Evolutionary conservation across 1,140 invertebrate species (phyloP).

Genomic region (Arctopsyche grandis): DNA sequence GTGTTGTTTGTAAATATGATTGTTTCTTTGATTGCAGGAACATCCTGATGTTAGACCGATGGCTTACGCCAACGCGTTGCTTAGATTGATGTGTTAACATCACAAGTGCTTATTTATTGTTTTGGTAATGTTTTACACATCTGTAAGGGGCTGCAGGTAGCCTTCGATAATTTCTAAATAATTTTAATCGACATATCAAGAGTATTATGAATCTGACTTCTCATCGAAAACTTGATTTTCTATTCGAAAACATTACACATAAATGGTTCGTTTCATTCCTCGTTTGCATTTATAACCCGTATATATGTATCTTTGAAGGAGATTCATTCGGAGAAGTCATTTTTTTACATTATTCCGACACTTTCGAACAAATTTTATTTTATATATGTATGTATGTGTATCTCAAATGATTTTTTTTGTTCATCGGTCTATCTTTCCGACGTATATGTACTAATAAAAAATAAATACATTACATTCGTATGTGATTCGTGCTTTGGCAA

Average conservation of each 20-base stretch:
- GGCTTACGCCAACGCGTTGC: constrained; percentile 80
- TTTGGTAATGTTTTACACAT: background rate
- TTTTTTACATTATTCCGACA: background rate
- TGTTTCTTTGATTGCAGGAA: constrained; percentile 77
- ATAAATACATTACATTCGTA: background rate
- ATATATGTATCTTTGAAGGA: background rate
- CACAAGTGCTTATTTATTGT: constrained; percentile 3
- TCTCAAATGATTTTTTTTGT: too few species aligned
- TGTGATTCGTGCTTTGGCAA: constrained; percentile 11
- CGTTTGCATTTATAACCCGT: background rate
- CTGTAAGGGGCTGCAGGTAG: background rate
- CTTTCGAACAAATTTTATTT: background rate
- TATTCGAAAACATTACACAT: background rate
- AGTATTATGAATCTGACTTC: constrained; percentile 1
- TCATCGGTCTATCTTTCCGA: too few species aligned
- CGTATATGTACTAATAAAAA: background rate
- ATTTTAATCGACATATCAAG: constrained; percentile 39
- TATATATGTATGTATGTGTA: too few species aligned
- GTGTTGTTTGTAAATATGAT: background rate
- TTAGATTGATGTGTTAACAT: constrained; percentile 52
- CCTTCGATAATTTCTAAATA: background rate
- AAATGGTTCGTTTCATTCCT: constrained; percentile 9
- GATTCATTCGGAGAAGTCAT: background rate
- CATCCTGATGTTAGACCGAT: constrained; percentile 98
- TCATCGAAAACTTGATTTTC: background rate